phyloP scores from a whole-genome alignment of 1,140 invertebrate species.

The Heliconius hermathena region DNA sequence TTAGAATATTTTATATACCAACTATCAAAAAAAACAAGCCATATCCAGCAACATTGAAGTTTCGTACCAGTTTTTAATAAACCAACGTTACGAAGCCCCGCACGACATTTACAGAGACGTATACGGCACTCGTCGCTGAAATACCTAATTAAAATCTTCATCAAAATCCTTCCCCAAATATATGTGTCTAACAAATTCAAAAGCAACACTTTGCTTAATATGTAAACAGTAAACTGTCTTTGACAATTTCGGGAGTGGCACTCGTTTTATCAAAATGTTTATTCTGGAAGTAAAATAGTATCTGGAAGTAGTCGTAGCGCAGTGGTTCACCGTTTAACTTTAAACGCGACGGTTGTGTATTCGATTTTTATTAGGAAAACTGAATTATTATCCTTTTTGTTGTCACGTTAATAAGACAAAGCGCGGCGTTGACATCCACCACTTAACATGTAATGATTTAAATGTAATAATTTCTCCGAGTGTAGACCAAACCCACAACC shows the following conservation, averaged over 20 bases:
- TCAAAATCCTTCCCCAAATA: constrained; percentile 1
- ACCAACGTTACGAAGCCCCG: constrained; percentile 19
- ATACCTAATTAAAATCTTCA: constrained; percentile 28
- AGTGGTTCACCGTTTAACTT: fast-evolving
- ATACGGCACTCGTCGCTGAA: constrained; percentile 15
- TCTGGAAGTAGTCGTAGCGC: not conserved
- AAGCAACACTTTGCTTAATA: constrained; percentile 5
- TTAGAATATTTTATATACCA: no score
- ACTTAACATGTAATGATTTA: no score
- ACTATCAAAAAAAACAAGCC: not conserved
- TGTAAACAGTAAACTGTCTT: not conserved
- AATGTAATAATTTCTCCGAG: no score
- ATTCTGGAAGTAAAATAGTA: no score
- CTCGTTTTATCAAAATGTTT: not conserved
- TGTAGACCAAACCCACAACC: no score
- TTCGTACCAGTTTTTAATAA: constrained; percentile 30
- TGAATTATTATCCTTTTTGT: no score
- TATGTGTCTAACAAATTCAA: constrained; percentile 1
- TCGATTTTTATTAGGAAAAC: no score
- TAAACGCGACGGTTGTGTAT: no score
- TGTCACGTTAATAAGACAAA: no score
- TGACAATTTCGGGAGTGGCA: not conserved
- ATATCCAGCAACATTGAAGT: constrained; percentile 8
- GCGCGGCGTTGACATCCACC: no score
- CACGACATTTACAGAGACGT: not conserved